Evolutionary conservation across 2,797 vertebrate species (phyloP).

Genomic region (Phaenicophaeus curvirostris): DNA sequence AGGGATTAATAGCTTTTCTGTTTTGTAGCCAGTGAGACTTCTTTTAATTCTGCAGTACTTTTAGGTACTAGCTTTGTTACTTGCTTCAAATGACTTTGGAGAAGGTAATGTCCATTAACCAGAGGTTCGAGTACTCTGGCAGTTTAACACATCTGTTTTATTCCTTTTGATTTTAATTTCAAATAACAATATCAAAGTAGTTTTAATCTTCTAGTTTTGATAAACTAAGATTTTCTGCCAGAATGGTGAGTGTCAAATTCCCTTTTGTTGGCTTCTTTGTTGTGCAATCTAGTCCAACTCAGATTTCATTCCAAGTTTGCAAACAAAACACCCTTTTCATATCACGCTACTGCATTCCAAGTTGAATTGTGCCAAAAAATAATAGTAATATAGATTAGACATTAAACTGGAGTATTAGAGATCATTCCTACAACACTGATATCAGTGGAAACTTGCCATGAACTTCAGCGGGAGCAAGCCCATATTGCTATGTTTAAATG

Average conservation of each 20-base stretch:
- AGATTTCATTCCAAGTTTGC: constrained; percentile 32
- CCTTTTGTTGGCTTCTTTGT: constrained; percentile 29
- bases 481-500: background rate
- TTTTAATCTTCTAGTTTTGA: background rate
- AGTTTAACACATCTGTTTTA: background rate
- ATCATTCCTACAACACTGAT: background rate
- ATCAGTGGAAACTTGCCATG: background rate
- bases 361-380: constrained; percentile 3
- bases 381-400: background rate
- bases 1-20: background rate
- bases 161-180: constrained; percentile 8
- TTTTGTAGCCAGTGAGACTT: background rate
- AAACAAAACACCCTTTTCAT: constrained; percentile 41
- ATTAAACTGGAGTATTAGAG: background rate
- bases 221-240: constrained; percentile 11
- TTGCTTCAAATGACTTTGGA: background rate
- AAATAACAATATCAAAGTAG: background rate
- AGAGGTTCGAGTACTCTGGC: background rate
- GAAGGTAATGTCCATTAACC: background rate
- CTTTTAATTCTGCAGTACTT: background rate
- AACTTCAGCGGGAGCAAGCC: background rate
- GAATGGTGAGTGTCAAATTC: constrained; percentile 32
- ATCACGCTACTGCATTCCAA: constrained; percentile 12
- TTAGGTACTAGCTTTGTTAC: background rate
- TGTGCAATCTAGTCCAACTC: constrained; percentile 9